Conservation (phyloP, 2,888 invertebrate species). For the Silvanus unidentatus region DNA sequence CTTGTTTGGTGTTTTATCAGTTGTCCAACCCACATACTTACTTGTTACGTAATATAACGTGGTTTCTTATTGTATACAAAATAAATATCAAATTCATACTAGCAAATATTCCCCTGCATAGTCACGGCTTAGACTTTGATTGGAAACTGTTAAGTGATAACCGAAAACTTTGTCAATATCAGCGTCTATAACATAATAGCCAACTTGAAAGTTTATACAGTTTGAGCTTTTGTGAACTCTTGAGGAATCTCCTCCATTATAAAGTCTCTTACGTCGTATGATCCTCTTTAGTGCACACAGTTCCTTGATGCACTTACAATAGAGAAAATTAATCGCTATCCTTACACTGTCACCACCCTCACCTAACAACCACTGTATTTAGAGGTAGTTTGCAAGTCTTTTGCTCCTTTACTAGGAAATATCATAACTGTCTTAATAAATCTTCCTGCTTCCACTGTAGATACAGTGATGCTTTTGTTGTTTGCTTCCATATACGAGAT, state of each 20-base stretch:
- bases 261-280: conserved; percentile 20
- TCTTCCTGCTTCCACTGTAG: conserved; percentile 14
- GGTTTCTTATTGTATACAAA: too few relatives aligned
- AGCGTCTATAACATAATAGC: conserved; percentile 3
- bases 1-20: too few relatives aligned
- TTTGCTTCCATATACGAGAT: too few relatives aligned
- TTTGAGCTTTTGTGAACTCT: conserved; percentile 18
- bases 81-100: too few relatives aligned
- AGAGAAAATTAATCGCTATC: conserved; percentile 16
- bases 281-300: conserved; percentile 18
- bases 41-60: too few relatives aligned
- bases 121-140: too few relatives aligned
- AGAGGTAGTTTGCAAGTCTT: too few relatives aligned
- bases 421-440: conserved; percentile 24
- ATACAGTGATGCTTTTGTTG: too few relatives aligned
- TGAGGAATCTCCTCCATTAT: conserved; percentile 21
- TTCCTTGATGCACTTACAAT: conserved; percentile 28
- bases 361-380: too few relatives aligned
- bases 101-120: too few relatives aligned
- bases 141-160: neutral
- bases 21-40: too few relatives aligned
- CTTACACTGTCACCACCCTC: neutral
- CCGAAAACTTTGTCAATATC: conserved; percentile 16
- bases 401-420: conserved; percentile 4
- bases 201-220: conserved; percentile 10